phyloP scores from a whole-genome alignment of 2,888 invertebrate species.

The Patella pellucida region DNA sequence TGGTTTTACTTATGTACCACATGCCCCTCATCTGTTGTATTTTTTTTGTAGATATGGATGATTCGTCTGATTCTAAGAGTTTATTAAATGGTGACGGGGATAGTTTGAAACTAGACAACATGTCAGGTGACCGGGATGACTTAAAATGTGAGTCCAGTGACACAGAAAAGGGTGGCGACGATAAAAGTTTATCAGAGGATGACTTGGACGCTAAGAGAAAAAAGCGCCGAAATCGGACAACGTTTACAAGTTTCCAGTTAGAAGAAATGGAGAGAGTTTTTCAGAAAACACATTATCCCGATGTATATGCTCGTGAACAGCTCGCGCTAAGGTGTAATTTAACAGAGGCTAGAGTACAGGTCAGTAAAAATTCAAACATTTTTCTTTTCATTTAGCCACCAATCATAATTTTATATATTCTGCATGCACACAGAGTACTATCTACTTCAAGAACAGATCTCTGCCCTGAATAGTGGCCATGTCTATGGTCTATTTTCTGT shows the following conservation, averaged over 20 bases:
- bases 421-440: too few relatives aligned
- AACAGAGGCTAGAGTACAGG: constrained; percentile 71
- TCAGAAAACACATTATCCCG: constrained; percentile 71
- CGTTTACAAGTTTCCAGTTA: constrained; percentile 71
- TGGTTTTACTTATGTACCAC: too few relatives aligned
- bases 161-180: constrained; percentile 15
- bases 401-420: too few relatives aligned
- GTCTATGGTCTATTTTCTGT: too few relatives aligned
- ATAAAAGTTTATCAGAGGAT: constrained; percentile 28
- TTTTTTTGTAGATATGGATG: constrained; percentile 19
- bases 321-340: constrained; percentile 69
- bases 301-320: constrained; percentile 71
- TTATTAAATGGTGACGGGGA: constrained; percentile 16
- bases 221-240: constrained; percentile 70
- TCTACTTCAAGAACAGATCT: too few relatives aligned
- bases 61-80: constrained; percentile 18
- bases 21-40: too few relatives aligned
- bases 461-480: too few relatives aligned
- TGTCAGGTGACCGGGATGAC: constrained; percentile 9
- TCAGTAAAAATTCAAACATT: constrained; percentile 29
- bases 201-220: constrained; percentile 62
- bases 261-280: constrained; percentile 72
- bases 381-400: too few relatives aligned
- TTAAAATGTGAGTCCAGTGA: constrained; percentile 22
- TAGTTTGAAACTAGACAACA: constrained; percentile 18